These are phyloP conservation scores for Enchytraeus crypticus DNA, from an alignment of 2,888 invertebrate species.

Conservation along the genomic window DNA sequence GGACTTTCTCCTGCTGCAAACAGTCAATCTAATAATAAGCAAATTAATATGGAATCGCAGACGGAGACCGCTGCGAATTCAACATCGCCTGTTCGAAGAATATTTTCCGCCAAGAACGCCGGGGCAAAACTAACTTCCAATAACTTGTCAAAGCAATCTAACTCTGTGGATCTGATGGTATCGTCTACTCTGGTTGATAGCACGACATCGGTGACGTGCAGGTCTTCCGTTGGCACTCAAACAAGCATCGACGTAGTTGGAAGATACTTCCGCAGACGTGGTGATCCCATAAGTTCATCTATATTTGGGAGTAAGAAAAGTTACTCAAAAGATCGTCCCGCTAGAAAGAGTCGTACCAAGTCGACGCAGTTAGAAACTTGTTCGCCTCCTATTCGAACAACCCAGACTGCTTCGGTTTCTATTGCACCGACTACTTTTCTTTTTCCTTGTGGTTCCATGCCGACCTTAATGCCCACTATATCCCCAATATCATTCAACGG, in stretches of 20 bases:
- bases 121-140: not conserved
- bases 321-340: not conserved
- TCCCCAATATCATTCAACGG: slow-evolving; percentile 2
- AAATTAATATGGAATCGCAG: not conserved
- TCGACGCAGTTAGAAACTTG: not conserved
- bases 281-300: not conserved
- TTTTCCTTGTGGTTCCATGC: not conserved
- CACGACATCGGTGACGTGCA: not conserved
- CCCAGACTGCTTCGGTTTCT: not conserved
- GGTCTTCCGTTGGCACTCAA: slow-evolving; percentile 1
- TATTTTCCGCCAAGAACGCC: not conserved
- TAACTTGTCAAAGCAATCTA: no score
- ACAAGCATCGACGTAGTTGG: slow-evolving; percentile 3
- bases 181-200: not conserved
- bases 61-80: not conserved
- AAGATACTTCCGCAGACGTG: slow-evolving; percentile 1
- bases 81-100: not conserved
- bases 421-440: not conserved
- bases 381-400: not conserved
- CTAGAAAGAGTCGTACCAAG: not conserved
- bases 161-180: no score
- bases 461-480: not conserved
- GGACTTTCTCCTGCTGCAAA: no score
- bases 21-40: no score
- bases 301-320: not conserved